phyloP scores from a whole-genome alignment of 1,140 invertebrate species.

The Trichogramma pretiosum region DNA sequence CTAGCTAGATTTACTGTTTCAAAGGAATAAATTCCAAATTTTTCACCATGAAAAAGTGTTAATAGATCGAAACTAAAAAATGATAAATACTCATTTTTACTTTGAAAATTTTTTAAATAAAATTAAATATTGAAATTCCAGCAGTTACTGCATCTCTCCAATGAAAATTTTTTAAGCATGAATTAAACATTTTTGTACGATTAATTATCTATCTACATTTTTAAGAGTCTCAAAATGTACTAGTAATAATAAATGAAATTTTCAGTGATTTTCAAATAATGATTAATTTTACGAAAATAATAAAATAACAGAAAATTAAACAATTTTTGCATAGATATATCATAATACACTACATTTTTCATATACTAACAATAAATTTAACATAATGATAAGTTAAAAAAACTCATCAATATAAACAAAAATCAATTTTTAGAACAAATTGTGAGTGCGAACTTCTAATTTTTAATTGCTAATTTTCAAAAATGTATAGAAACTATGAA shows the following conservation, averaged over 20 bases:
- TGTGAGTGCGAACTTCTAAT: neutral
- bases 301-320: slow-evolving; percentile 2
- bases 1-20: slow-evolving; percentile 15
- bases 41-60: slow-evolving; percentile 16
- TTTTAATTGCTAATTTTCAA: no score
- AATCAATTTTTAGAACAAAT: neutral
- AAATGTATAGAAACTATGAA: no score
- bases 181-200: slow-evolving; percentile 14
- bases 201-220: slow-evolving; percentile 3
- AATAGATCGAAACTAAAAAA: no score
- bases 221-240: slow-evolving; percentile 3
- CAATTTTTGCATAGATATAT: neutral
- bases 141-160: neutral
- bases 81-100: no score
- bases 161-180: slow-evolving; percentile 3
- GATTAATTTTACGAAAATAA: no score
- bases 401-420: no score
- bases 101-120: slow-evolving; percentile 10
- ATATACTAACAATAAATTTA: slow-evolving; percentile 11
- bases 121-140: slow-evolving; percentile 4
- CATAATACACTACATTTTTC: slow-evolving; percentile 5
- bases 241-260: slow-evolving; percentile 2
- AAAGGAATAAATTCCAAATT: slow-evolving; percentile 11
- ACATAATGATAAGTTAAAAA: slow-evolving; percentile 8
- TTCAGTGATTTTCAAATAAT: slow-evolving; percentile 14